Evolutionary conservation across 2,797 vertebrate species (phyloP).

Genomic region (Huso huso): DNA sequence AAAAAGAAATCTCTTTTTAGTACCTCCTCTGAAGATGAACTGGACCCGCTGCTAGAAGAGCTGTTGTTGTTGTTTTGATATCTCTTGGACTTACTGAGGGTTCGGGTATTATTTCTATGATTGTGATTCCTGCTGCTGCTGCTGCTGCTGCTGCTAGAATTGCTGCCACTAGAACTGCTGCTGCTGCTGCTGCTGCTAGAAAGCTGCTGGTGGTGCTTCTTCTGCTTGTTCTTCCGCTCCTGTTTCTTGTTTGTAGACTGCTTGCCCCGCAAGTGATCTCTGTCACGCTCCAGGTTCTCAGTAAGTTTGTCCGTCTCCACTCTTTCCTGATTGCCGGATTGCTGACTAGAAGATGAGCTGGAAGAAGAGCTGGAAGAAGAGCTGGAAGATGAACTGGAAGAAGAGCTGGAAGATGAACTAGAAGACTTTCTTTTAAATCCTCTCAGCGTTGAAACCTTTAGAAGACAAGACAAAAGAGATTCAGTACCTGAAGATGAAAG

Average conservation of each 20-base stretch:
- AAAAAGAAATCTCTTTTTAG: not conserved
- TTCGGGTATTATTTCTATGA: constrained; percentile 6
- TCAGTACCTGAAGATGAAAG: not conserved
- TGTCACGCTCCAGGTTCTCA: not conserved
- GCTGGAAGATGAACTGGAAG: not conserved
- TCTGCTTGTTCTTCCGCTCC: not conserved
- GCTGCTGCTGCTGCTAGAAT: not conserved
- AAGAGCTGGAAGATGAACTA: not conserved
- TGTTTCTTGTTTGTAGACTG: not conserved
- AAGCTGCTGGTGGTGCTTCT: not conserved
- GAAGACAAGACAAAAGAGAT: not conserved
- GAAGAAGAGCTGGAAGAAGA: not conserved
- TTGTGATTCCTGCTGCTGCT: constrained; percentile 6
- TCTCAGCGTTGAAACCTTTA: not conserved
- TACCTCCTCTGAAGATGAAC: constrained; percentile 3
- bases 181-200: constrained; percentile 10
- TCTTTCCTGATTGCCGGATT: not conserved
- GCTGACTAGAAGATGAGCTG: not conserved
- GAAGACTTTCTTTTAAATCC: not conserved
- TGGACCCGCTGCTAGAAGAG: not conserved
- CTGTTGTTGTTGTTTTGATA: not conserved
- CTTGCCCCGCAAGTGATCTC: no score
- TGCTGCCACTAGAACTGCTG: not conserved
- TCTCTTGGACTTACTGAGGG: not conserved
- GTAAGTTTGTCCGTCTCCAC: not conserved